Conservation (phyloP, 2,113 vertebrate genomes). For the Centropristis striata region DNA sequence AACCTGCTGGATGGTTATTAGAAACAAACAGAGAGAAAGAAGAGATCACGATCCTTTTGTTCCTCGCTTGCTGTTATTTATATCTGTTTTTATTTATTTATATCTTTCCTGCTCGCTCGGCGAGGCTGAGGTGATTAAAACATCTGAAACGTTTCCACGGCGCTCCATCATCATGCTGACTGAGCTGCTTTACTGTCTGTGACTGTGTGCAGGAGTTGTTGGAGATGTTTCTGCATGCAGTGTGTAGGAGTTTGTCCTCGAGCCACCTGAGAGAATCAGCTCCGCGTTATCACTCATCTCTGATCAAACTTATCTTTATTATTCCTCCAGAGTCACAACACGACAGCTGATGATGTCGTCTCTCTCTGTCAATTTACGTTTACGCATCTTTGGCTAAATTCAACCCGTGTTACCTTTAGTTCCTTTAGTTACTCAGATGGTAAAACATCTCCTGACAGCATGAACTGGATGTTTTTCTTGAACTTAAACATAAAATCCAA, state of each 20-base stretch:
- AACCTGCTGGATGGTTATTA: slow-evolving; percentile 11
- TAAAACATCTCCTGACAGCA: not conserved
- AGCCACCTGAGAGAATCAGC: slow-evolving; percentile 26
- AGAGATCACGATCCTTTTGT: slow-evolving; percentile 38
- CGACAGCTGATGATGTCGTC: not conserved
- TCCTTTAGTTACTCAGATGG: not conserved
- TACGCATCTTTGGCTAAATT: not conserved
- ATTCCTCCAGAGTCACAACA: not conserved
- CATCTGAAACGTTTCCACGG: slow-evolving; percentile 7
- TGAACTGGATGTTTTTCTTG: not conserved
- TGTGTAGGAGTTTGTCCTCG: slow-evolving; percentile 19
- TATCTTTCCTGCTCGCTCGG: slow-evolving; percentile 2
- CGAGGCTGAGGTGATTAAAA: slow-evolving; percentile 27
- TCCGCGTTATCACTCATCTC: not conserved
- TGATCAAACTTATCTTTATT: slow-evolving; percentile 12
- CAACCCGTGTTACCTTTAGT: not conserved
- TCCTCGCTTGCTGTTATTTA: slow-evolving; percentile 34
- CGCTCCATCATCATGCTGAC: slow-evolving; percentile 62
- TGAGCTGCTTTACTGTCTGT: slow-evolving; percentile 50
- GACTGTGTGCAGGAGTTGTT: not conserved
- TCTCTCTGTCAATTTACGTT: not conserved
- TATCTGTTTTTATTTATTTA: too few relatives aligned
- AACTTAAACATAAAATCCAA: not conserved
- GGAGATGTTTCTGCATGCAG: too few relatives aligned
- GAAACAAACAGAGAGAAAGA: not conserved